A percentile compares a stretch with the other conserved stretches of the same genome.
These are phyloP conservation scores for Pelusios castaneus DNA, from an alignment of 2,113 vertebrate species.

Conservation along the genomic window DNA sequence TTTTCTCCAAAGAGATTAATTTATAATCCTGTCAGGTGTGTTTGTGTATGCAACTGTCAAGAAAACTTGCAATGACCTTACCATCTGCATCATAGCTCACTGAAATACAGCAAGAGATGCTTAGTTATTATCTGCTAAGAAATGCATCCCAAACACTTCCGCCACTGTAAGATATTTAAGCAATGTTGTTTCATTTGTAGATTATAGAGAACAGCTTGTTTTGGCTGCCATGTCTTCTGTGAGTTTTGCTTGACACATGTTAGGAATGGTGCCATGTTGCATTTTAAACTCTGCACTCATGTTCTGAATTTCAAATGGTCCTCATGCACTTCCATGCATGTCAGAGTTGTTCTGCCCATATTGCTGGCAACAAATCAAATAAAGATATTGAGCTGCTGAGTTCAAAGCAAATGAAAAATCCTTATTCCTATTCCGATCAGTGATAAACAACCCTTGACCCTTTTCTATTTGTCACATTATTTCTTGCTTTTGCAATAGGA, in stretches of 20 bases:
- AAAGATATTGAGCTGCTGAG: not conserved
- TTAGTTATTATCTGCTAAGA: not conserved
- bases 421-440: not conserved
- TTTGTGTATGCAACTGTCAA: not conserved
- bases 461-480: not conserved
- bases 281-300: not conserved
- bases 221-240: not conserved
- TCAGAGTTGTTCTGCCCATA: not conserved
- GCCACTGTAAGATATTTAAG: not conserved
- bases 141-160: not conserved
- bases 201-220: slow-evolving; percentile 20
- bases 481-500: not conserved
- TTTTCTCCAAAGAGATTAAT: not conserved
- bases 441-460: not conserved
- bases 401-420: not conserved
- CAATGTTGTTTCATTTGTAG: not conserved
- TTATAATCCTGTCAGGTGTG: slow-evolving; percentile 4
- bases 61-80: not conserved
- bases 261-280: not conserved
- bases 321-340: not conserved
- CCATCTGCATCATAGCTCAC: not conserved
- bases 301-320: not conserved
- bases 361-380: not conserved
- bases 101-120: not conserved
- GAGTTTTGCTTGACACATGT: not conserved